These are phyloP conservation scores for Caerostris extrusa DNA, from an alignment of 1,140 invertebrate genomes.

Conservation along the genomic window DNA sequence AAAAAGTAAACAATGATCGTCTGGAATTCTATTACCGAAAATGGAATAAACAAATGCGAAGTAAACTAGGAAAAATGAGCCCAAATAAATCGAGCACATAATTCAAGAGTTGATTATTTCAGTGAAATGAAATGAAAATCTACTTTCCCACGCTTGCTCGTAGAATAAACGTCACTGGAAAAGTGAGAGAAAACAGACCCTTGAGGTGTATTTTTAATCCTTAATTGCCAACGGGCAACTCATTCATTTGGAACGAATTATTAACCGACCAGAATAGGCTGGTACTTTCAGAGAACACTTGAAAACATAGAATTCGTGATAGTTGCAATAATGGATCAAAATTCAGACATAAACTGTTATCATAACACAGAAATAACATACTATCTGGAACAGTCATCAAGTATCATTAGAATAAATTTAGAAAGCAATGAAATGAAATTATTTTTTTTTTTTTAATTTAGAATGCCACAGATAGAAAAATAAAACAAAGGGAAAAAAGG, in stretches of 20 bases:
- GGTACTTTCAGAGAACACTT: not conserved
- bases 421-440: too few relatives aligned
- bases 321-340: not conserved
- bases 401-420: too few relatives aligned
- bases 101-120: not conserved
- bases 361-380: too few relatives aligned
- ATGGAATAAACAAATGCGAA: not conserved
- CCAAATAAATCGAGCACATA: not conserved
- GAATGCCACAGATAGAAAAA: too few relatives aligned
- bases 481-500: too few relatives aligned
- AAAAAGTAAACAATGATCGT: not conserved
- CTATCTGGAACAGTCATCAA: too few relatives aligned
- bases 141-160: slow-evolving; percentile 22
- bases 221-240: slow-evolving; percentile 28
- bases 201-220: slow-evolving; percentile 49
- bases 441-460: too few relatives aligned
- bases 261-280: not conserved
- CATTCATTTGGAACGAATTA: slow-evolving; percentile 53
- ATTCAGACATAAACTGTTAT: too few relatives aligned
- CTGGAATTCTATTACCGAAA: not conserved
- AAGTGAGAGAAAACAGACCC: not conserved
- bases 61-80: not conserved
- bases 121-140: not conserved
- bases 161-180: not conserved
- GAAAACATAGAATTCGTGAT: not conserved